Evolutionary conservation across 2,113 vertebrate species (phyloP), one percentile per base, ranked within the genome.

Genomic region (Chionomys nivalis): DNA sequence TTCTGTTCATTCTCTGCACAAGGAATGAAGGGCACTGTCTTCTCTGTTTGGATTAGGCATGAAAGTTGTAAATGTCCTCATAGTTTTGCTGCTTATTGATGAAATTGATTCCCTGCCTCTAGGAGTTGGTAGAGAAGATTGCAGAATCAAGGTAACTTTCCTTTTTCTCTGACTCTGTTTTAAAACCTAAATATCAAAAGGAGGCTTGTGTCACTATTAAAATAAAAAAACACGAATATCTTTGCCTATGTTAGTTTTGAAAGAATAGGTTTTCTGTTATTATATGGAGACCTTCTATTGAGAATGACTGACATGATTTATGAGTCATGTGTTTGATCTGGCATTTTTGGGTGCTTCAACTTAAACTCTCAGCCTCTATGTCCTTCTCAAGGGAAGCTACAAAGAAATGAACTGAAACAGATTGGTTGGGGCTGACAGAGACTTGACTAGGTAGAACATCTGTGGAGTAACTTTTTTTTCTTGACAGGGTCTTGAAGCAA

Each of bases 111-210:
- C 1, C 79, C 75, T 95, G 91, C 63, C 77, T 79, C 1, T n/a
- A 63, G 61, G 5, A 73, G 7, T 91, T 88, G 81, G 42, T 28
- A 28, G 44, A 88, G 77, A 94, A 76, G 23, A 4, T 24, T 5
- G 8, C 42, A 73, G 83, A 94, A 93, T 96, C 0, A 3, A 73
- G 96, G 55, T 66, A 86, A 87, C 82, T 79, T 91, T 96, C 70
- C 94, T 89, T 68, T 96, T 96, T 98, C 95, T 96, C 94, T 76
- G 0, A 92, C 72, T 96, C 63, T 81, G 79, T 97, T 96, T 31
- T 33, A 78, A 92, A 89, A 96, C 78, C 92, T 91, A 87, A 89
- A 96, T 65, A 92, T 61, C 26, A 47, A 21, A 87, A 83, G 19
- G 12, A 44, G 10, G 83, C 36, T 97, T 24, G 88, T 93, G 70